These are phyloP conservation scores for Grus americana DNA, from an alignment of 2,113 vertebrate species.

Conservation along the genomic window DNA sequence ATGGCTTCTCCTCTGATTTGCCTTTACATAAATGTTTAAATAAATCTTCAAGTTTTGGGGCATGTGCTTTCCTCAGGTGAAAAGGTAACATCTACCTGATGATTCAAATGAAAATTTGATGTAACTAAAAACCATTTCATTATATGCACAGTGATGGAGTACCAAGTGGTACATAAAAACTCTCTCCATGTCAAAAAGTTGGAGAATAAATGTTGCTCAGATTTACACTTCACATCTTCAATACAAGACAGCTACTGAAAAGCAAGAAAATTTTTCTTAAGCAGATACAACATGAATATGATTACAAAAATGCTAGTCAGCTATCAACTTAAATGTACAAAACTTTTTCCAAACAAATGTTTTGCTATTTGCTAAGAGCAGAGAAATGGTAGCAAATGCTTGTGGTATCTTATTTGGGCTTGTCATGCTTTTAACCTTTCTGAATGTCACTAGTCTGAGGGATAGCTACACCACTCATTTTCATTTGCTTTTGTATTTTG, in stretches of 20 bases:
- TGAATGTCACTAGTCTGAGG: neutral
- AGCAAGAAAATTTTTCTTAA: neutral
- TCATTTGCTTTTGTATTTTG: neutral
- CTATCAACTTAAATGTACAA: neutral
- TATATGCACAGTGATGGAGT: neutral
- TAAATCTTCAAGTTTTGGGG: neutral
- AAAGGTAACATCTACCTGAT: neutral
- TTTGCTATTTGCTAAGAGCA: neutral
- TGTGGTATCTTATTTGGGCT: neutral
- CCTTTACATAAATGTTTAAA: neutral
- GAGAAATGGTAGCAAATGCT: neutral
- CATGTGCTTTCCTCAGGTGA: neutral
- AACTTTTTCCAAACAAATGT: neutral
- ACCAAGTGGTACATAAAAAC: neutral
- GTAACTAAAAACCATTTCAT: neutral
- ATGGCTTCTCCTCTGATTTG: neutral
- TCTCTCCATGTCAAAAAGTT: neutral
- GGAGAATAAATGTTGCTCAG: neutral
- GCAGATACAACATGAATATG: neutral
- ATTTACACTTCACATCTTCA: neutral
- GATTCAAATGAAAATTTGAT: neutral
- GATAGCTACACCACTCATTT: neutral
- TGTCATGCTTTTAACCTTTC: neutral
- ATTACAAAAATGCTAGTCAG: neutral
- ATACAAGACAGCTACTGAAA: neutral